Base-by-base conservation (phyloP, 2,113 vertebrate species). In the Zingel zingel region DNA sequence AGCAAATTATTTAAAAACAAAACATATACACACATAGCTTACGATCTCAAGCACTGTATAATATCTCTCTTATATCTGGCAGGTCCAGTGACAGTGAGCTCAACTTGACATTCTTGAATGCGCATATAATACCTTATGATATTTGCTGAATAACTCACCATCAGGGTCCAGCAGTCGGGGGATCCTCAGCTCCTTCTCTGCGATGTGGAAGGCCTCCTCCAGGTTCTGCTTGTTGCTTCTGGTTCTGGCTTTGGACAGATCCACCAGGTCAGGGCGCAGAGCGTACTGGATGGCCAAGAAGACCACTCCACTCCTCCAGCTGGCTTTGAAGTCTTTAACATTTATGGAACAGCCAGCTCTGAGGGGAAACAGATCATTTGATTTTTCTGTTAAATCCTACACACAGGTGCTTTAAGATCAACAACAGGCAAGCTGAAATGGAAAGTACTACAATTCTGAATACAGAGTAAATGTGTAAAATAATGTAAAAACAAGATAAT, bases 191-290 rank as follows among this genome's bases (percentile, higher is more conserved):
- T 98, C 97, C 58, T 15, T 84, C 83, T 99, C 98, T 23, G 98
- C 98, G 1, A 96, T 93, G 74, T 77, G 78, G 66, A 99, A 99
- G 4, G 98, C 98, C 64, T 98, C 97, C 74, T 96, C 95, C 84
- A 99, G 95, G 87, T 99, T 99, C 89, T 99, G 97, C 84, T 86
- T 95, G 94, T 97, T 98, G 85, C 96, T 96, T 85, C 96, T 93
- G 36, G 88, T 92, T 90, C 94, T 96, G 84, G 97, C 94, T 72
- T 88, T 95, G 78, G 96, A 94, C 87, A 98, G 79, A 83, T 98
- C 96, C 88, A 98, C 95, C 33, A 98, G 86, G 83, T 96, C 97
- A 2, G 97, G 97, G 70, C 94, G 91, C 82, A 99, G 94, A 12
- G 96, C 94, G 9, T 95, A 94, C 39, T 98, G 96, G 89, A 99